Percentiles rank a stretch among this genome's conserved stretches.
Evolutionary conservation across 2,113 vertebrate genomes (phyloP).

Genomic region (Gulo gulo): DNA sequence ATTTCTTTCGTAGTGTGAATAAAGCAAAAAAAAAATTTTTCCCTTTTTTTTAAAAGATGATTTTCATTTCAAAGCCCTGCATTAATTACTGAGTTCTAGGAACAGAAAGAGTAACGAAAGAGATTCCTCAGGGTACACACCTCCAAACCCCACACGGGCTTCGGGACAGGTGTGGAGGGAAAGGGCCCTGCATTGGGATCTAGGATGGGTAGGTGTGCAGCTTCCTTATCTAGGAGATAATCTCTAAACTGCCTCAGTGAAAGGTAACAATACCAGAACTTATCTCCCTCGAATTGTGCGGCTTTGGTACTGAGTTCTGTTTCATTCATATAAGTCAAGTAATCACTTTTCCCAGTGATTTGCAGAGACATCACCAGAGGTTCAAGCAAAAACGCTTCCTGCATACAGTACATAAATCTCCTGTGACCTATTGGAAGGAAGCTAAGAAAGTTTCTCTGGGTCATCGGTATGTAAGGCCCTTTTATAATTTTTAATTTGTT

Average conservation of each 20-base stretch:
- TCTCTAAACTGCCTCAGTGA: neutral
- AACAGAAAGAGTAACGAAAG: neutral
- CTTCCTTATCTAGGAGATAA: neutral
- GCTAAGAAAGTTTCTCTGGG: neutral
- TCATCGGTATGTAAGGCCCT: neutral
- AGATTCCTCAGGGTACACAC: neutral
- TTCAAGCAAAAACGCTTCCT: neutral
- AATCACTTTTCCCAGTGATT: neutral
- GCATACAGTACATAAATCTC: neutral
- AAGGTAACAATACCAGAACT: neutral
- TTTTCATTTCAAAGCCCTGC: conserved; percentile 31
- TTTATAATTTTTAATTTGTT: neutral
- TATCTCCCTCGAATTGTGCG: neutral
- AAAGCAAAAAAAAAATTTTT: neutral
- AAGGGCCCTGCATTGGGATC: fast-evolving
- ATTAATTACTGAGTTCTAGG: neutral
- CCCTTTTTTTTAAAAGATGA: neutral
- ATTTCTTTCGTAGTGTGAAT: neutral
- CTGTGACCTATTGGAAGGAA: neutral
- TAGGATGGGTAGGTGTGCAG: neutral
- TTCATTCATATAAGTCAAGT: neutral
- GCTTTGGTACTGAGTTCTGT: neutral
- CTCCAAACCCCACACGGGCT: neutral
- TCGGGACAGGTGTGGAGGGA: neutral
- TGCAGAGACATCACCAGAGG: neutral